Evolutionary conservation across 2,113 vertebrate species (phyloP), one percentile per base, ranked within the genome.

Genomic region (Nansenia antarctica): DNA sequence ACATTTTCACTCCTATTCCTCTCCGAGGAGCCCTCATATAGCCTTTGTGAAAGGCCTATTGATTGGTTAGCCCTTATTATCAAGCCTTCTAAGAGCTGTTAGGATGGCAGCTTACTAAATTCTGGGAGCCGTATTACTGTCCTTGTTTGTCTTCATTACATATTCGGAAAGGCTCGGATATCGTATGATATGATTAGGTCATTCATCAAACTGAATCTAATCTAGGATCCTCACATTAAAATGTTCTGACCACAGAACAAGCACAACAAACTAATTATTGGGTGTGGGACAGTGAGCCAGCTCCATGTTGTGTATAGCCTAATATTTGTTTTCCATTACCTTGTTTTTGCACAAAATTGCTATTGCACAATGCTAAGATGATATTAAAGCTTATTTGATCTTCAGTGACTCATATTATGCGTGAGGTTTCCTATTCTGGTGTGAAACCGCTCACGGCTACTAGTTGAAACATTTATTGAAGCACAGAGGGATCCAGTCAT

Each of bases 1-100:
- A 69, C 29, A 67, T 39, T 60, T 70, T 45, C 34, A 66, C 27
- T 74, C 31, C 27, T 70, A 24, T n/a, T 24, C 0, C 29, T 55
- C 52, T 69, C 62, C 39, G 52, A 69, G 64, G 49, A 57, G 42
- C 49, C 34, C 11, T 62, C 61, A 70, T 35, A 29, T 24, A 35
- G 20, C 12, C 42, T 49, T 39, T 35, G 11, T 61, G 30, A 72
- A 64, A 55, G 52, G 12, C 70, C 60, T 77, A 82, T 79, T 79
- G 82, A 81, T 62, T 32, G 9, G 35, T 45, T 59, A 20, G 20
- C 69, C 27, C 69, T 76, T 63, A 78, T 66, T 65, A 27, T 45
- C 63, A 2, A 30, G 57, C 62, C 52, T 65, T 64, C 64, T 42
- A 45, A 75, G 70, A 34, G 29, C 11, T 47, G 70, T 42, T 35